Percentiles rank a stretch among this genome's conserved stretches.
Evolutionary conservation across 2,113 vertebrate species (phyloP).

Genomic region (Ginglymostoma cirratum): DNA sequence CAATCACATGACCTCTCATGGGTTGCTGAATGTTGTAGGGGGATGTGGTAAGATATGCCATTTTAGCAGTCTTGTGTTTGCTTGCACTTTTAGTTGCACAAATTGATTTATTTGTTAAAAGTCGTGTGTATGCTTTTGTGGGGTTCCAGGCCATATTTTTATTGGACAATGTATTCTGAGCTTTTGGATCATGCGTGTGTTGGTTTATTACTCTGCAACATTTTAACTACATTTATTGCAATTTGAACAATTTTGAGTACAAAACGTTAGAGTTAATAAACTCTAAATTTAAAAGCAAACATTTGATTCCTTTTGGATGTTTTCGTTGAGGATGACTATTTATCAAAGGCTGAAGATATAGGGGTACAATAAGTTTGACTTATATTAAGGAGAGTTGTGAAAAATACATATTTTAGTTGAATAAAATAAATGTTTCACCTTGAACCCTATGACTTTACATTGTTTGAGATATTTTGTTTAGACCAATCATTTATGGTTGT

Average conservation of each 20-base stretch:
- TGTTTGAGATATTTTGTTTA: background rate
- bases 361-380: background rate
- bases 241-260: background rate
- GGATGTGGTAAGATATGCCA: constrained; percentile 55
- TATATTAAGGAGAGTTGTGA: background rate
- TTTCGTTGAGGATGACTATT: background rate
- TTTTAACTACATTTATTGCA: background rate
- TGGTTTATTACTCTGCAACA: background rate
- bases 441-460: background rate
- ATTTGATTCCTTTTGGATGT: background rate
- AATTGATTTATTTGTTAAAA: background rate
- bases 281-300: background rate
- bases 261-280: background rate
- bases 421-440: background rate
- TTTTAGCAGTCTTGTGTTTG: background rate
- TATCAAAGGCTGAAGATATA: background rate
- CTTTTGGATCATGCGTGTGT: background rate
- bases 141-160: background rate
- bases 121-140: background rate
- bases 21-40: constrained; percentile 49
- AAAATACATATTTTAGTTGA: background rate
- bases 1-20: constrained; percentile 39
- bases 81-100: background rate
- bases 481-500: background rate
- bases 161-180: background rate